These are phyloP conservation scores for Archips xylosteana DNA, from an alignment of 2,888 invertebrate genomes.

Conservation along the genomic window DNA sequence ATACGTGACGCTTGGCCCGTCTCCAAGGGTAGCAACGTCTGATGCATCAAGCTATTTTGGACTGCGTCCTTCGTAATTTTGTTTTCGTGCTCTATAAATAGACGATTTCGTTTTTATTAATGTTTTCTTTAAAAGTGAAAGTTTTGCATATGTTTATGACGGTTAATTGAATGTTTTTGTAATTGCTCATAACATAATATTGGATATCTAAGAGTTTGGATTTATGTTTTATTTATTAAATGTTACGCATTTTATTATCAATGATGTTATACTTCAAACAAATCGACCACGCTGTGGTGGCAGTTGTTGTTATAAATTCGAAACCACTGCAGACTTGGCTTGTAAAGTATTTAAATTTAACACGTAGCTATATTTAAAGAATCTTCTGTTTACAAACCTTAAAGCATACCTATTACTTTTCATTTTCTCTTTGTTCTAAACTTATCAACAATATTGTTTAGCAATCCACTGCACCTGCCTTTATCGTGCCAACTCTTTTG, in stretches of 20 bases:
- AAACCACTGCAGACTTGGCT: not conserved
- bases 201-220: constrained; percentile 18
- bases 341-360: not conserved
- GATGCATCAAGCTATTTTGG: constrained; percentile 76
- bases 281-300: not conserved
- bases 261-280: not conserved
- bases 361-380: not conserved
- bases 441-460: not conserved
- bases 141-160: constrained; percentile 18
- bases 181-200: constrained; percentile 13
- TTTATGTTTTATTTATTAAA: constrained; percentile 9
- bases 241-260: not conserved
- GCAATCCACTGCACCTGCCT: not conserved
- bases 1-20: constrained; percentile 62
- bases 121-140: constrained; percentile 32
- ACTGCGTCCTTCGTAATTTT: constrained; percentile 73
- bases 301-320: not conserved
- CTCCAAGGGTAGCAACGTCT: constrained; percentile 68
- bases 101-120: constrained; percentile 53
- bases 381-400: not conserved
- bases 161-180: constrained; percentile 20
- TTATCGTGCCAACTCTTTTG: not conserved
- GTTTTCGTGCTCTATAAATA: constrained; percentile 68
- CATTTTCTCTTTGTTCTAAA: not conserved
- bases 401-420: not conserved